A percentile compares a stretch with the other conserved stretches of the same genome.
These are phyloP conservation scores for Avahi laniger DNA, from an alignment of 2,797 vertebrate species.

Conservation along the genomic window DNA sequence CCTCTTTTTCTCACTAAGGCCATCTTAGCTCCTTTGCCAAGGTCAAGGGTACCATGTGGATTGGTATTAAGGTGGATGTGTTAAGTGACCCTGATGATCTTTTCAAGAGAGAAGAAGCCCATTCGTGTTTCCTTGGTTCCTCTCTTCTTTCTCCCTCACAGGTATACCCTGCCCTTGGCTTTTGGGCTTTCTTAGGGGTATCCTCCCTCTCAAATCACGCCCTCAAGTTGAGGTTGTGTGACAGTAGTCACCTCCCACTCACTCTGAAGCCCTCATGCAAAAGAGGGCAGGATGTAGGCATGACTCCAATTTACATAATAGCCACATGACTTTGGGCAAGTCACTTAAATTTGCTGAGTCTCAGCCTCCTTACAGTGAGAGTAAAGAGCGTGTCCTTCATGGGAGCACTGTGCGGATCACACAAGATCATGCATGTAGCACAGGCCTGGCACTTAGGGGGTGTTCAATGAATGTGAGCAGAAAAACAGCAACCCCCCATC, in stretches of 20 bases:
- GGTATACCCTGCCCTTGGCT: background rate
- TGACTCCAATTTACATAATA: background rate
- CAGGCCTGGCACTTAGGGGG: background rate
- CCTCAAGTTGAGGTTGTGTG: background rate
- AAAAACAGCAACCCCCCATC: background rate
- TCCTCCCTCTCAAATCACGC: background rate
- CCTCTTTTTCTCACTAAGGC: background rate
- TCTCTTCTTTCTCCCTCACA: background rate
- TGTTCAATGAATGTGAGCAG: background rate
- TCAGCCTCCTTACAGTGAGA: background rate
- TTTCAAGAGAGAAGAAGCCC: background rate
- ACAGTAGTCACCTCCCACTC: background rate
- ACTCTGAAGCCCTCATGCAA: background rate
- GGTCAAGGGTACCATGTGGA: background rate
- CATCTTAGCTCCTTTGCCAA: background rate
- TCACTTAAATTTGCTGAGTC: background rate
- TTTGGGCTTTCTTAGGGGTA: background rate
- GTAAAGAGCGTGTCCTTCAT: background rate
- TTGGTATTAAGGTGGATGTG: background rate
- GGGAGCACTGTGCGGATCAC: background rate
- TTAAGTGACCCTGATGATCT: background rate
- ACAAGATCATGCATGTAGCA: background rate
- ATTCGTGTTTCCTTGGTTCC: background rate
- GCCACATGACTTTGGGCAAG: background rate
- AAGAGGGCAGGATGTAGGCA: background rate